A percentile compares a stretch with the other conserved stretches of the same genome.
Evolutionary conservation across 2,888 invertebrate genomes (phyloP).

Genomic region (Amaurobius ferox): DNA sequence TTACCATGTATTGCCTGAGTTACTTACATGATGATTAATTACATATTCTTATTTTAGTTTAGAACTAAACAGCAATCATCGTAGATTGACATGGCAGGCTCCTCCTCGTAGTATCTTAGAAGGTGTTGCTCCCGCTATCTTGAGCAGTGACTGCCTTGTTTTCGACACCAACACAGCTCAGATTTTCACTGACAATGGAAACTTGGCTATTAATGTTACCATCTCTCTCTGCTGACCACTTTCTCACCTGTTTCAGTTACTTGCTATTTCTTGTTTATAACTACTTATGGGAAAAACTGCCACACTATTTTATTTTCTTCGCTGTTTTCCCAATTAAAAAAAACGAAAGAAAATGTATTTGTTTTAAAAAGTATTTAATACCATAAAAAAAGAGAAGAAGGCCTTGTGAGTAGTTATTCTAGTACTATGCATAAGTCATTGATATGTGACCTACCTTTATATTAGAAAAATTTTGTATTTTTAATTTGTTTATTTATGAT

Average conservation of each 20-base stretch:
- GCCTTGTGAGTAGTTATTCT: background rate
- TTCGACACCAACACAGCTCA: constrained; percentile 99
- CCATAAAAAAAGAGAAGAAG: background rate
- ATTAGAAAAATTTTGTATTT: background rate
- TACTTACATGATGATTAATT: too few species aligned
- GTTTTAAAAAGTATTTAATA: background rate
- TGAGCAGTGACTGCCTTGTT: constrained; percentile 98
- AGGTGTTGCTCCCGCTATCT: constrained; percentile 97
- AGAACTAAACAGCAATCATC: constrained; percentile 95
- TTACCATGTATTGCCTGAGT: too few species aligned
- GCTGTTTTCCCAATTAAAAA: background rate
- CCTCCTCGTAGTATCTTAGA: constrained; percentile 99
- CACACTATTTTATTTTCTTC: background rate
- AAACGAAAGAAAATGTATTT: too few species aligned
- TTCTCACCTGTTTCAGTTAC: background rate
- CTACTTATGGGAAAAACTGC: background rate
- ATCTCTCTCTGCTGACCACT: constrained; percentile 82
- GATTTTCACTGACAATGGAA: constrained; percentile 98
- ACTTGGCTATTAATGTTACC: constrained; percentile 99
- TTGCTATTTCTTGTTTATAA: background rate
- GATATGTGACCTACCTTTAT: background rate
- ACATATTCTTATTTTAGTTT: constrained; percentile 83
- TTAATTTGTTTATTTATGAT: too few species aligned
- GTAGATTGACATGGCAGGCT: constrained; percentile 98
- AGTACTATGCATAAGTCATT: background rate